Conservation (phyloP, 1,140 invertebrate genomes). For the Pseudomyrmex sp. region DNA sequence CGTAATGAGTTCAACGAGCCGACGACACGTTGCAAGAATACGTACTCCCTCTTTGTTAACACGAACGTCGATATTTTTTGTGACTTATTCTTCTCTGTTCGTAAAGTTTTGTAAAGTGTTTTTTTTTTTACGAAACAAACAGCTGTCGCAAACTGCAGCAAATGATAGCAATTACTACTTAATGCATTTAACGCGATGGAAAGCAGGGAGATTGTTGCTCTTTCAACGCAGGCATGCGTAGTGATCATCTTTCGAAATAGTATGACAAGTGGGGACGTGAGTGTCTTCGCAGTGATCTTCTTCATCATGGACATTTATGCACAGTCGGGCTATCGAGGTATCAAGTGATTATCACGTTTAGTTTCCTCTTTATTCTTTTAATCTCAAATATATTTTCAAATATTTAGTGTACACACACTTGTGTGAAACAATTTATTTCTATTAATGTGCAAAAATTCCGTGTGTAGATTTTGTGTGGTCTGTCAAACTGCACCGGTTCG, state of each 20-base stretch:
- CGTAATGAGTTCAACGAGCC: too few relatives aligned
- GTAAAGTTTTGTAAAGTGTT: background rate
- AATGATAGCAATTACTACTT: conserved; percentile 29
- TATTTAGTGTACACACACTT: background rate
- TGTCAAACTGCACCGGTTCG: conserved; percentile 20
- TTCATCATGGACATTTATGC: too few relatives aligned
- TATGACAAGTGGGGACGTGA: background rate
- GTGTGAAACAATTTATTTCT: background rate
- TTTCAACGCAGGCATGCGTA: conserved; percentile 7
- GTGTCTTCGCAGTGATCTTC: background rate
- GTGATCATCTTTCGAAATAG: background rate
- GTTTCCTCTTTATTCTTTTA: background rate
- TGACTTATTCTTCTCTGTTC: background rate
- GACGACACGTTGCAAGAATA: too few relatives aligned
- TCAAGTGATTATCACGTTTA: too few relatives aligned
- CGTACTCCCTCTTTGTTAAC: too few relatives aligned
- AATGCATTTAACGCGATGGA: conserved; percentile 15
- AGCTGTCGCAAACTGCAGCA: background rate
- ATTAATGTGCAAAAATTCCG: background rate
- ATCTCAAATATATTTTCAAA: background rate
- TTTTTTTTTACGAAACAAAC: background rate
- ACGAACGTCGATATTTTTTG: background rate
- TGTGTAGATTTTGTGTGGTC: conserved; percentile 58
- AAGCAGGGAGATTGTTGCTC: background rate
- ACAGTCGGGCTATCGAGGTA: too few relatives aligned